Evolutionary conservation across 2,888 invertebrate species (phyloP).

Genomic region (Epirrhoe alternata): DNA sequence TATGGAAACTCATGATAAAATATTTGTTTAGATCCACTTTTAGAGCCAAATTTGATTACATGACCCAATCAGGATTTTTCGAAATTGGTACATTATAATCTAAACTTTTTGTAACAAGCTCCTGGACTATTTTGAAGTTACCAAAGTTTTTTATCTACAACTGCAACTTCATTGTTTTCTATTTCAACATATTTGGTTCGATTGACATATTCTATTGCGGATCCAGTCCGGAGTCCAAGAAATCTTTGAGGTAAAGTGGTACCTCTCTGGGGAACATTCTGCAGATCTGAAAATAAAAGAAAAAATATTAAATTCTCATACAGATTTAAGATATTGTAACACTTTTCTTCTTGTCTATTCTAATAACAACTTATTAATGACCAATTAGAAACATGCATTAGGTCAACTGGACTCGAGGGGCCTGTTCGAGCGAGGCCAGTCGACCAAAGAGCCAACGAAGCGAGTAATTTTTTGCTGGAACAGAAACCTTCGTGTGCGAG

Average conservation of each 20-base stretch:
- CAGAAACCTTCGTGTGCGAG: no score
- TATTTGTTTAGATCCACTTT: background rate
- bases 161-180: background rate
- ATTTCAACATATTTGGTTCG: background rate
- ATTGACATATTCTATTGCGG: constrained; percentile 64
- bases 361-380: no score
- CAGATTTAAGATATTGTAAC: no score
- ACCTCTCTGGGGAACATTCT: constrained; percentile 85
- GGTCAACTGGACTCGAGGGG: no score
- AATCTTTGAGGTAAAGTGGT: constrained; percentile 84
- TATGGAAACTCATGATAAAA: constrained; percentile 16
- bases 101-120: constrained; percentile 4
- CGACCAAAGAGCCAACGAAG: no score
- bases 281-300: constrained; percentile 70
- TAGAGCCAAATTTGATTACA: background rate
- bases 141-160: background rate
- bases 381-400: no score
- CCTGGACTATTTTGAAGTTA: constrained; percentile 3
- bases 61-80: background rate
- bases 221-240: constrained; percentile 87
- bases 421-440: no score
- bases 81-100: background rate
- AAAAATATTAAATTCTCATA: background rate
- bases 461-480: no score
- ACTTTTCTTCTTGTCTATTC: no score